Base-by-base conservation (phyloP, 2,113 vertebrate genomes). In the Oostethus manadensis region DNA sequence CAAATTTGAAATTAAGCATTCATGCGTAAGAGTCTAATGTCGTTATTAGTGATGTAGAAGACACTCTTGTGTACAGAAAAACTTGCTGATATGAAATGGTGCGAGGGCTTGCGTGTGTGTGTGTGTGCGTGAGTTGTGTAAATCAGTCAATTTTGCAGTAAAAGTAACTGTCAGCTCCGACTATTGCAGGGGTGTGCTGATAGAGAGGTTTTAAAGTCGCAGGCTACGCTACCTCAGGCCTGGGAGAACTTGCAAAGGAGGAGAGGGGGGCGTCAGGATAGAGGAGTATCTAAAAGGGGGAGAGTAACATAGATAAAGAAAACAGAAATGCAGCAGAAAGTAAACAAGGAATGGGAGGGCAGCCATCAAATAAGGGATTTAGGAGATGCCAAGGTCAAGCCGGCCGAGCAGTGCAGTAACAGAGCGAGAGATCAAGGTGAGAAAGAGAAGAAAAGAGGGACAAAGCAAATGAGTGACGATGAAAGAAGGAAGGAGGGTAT, bases 131-230 rank as follows among this genome's bases (percentile, higher is more conserved):
- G 74, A 29, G 29, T n/a, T n/a, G n/a, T 33, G 58, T 75, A 84
- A 83, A 82, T 79, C 77, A 69, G 66, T 62, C 74, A 66, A 64
- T 78, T 81, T 79, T 69, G 76, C 76, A 81, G 76, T 50, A 71
- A 78, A 73, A 86, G 76, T 79, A 73, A 80, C 78, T 81, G 85
- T 83, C 79, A 80, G 74, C 73, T 62, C 44, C 44, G 58, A 82
- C 74, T 82, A 70, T 60, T 78, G 79, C 81, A 74, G 78, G 76
- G 79, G 77, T 84, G 84, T 84, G 83, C 87, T 88, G 85, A 88
- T 86, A 84, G 83, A 84, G 80, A 85, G 79, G 74, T 82, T 87
- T 86, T 80, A 78, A 73, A 84, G 82, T 81, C 60, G 76, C 77
- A 82, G 73, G 77, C 78, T 65, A 33, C 29, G 59, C 73, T 64